Conservation (phyloP, 1,140 invertebrate genomes). For the Chelonus insularis region DNA sequence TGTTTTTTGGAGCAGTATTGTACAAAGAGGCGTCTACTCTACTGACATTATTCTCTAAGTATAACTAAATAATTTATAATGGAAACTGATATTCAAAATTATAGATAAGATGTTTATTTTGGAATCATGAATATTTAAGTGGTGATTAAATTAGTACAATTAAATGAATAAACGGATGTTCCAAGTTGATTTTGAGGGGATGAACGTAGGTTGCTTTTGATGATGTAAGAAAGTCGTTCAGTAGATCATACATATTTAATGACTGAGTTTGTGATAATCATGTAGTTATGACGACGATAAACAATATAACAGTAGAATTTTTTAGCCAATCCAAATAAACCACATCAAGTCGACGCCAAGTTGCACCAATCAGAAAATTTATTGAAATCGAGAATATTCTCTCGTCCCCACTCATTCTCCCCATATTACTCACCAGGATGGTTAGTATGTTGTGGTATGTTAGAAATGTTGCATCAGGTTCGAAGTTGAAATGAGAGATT, state of each 20-base stretch:
- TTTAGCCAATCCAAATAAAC: not conserved
- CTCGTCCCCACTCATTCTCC: not conserved
- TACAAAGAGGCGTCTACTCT: too few relatives aligned
- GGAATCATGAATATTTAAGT: too few relatives aligned
- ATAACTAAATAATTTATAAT: too few relatives aligned
- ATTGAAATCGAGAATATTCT: not conserved
- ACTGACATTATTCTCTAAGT: too few relatives aligned
- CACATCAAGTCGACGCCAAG: not conserved
- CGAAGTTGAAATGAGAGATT: not conserved
- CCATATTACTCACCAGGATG: too few relatives aligned
- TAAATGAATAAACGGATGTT: too few relatives aligned
- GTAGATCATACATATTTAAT: not conserved
- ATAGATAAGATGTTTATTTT: too few relatives aligned
- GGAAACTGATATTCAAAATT: too few relatives aligned
- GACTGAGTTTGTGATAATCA: not conserved
- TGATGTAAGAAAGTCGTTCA: not conserved
- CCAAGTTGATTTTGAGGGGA: too few relatives aligned
- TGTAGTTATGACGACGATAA: not conserved
- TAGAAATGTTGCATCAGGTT: conserved; percentile 11
- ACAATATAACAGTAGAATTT: not conserved
- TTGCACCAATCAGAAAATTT: not conserved
- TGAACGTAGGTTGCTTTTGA: not conserved
- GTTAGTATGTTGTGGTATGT: conserved; percentile 2
- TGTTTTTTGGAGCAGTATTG: too few relatives aligned
- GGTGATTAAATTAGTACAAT: too few relatives aligned